These are phyloP conservation scores for Lithophane ornitopus DNA, from an alignment of 2,888 invertebrate genomes.

Conservation along the genomic window DNA sequence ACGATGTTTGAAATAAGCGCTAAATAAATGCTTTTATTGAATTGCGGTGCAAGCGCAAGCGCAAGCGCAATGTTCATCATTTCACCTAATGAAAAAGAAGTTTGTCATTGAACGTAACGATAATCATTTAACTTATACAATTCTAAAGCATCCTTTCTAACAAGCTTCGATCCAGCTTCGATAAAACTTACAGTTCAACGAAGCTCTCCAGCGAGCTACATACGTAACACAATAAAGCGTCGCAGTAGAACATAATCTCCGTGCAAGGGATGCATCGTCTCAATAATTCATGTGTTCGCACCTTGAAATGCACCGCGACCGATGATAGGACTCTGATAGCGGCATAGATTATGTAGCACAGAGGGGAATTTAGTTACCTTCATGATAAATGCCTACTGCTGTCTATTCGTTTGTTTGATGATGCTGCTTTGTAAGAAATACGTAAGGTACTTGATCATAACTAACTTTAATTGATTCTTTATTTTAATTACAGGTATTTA, in stretches of 20 bases:
- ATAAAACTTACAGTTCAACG: conserved; percentile 14
- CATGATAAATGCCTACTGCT: not conserved
- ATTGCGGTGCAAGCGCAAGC: no score
- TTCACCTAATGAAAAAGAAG: no score
- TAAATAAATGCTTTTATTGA: no score
- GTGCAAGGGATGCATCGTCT: conserved; percentile 58
- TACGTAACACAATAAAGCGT: conserved; percentile 24
- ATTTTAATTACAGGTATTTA: no score
- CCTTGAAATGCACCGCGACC: conserved; percentile 65
- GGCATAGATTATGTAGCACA: conserved; percentile 61
- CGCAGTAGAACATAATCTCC: conserved; percentile 18
- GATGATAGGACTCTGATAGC: conserved; percentile 69
- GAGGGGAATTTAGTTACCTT: not conserved
- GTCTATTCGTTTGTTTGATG: no score
- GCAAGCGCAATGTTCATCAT: no score
- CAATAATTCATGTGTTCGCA: conserved; percentile 80
- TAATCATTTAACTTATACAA: not conserved
- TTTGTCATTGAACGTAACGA: no score
- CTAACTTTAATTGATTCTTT: no score
- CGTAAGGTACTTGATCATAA: no score
- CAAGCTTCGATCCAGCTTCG: conserved; percentile 16
- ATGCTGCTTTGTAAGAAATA: no score
- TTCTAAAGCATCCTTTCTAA: conserved; percentile 12
- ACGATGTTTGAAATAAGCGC: no score
- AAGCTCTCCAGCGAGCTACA: not conserved